Evolutionary conservation across 2,797 vertebrate species (phyloP).

Genomic region (Amphiprion clarkii): DNA sequence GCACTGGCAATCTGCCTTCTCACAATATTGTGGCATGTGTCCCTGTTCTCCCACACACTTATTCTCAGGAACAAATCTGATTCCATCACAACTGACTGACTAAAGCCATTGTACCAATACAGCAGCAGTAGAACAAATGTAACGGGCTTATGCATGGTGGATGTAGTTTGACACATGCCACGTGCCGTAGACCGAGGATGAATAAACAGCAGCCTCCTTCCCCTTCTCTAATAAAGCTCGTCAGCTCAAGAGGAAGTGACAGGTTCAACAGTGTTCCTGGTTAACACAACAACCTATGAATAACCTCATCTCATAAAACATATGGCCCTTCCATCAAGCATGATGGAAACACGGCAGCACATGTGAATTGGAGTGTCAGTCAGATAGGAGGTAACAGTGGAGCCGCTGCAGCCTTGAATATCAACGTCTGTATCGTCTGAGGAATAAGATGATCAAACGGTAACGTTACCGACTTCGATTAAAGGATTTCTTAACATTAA

Average conservation of each 20-base stretch:
- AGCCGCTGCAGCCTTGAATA: constrained; percentile 19
- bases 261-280: constrained; percentile 71
- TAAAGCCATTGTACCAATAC: constrained; percentile 72
- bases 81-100: constrained; percentile 71
- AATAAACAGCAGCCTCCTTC: constrained; percentile 57
- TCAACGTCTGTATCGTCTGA: neutral
- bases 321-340: constrained; percentile 68
- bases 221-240: constrained; percentile 64
- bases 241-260: constrained; percentile 75
- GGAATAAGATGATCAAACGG: neutral
- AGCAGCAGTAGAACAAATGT: constrained; percentile 59
- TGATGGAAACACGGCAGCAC: constrained; percentile 53
- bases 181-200: constrained; percentile 41
- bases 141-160: constrained; percentile 69
- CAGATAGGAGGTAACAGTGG: constrained; percentile 29
- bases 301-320: constrained; percentile 74
- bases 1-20: constrained; percentile 68
- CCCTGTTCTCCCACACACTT: constrained; percentile 69
- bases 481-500: neutral
- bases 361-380: constrained; percentile 67
- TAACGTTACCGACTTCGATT: neutral
- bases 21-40: constrained; percentile 69
- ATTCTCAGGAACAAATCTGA: constrained; percentile 68
- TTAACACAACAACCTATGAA: constrained; percentile 76
- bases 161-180: constrained; percentile 55